These are phyloP conservation scores for Chlorocebus sabaeus DNA, from an alignment of 2,113 vertebrate species.

Conservation along the genomic window DNA sequence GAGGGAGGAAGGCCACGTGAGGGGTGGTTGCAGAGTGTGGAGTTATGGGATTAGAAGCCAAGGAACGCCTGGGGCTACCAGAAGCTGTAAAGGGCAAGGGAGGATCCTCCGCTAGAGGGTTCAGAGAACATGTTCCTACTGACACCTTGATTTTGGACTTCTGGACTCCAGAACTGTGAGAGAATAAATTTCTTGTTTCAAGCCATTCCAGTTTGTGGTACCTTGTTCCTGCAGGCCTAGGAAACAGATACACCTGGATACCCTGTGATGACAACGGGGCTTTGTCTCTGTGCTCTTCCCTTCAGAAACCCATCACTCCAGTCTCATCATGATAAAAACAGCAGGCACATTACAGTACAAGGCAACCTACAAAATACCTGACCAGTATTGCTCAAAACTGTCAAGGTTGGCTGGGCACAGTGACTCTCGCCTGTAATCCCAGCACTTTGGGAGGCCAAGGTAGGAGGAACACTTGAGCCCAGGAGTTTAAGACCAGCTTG, in stretches of 20 bases:
- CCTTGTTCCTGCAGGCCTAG: neutral
- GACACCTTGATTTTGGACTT: neutral
- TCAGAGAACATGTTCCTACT: neutral
- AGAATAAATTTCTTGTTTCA: neutral
- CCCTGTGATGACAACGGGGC: neutral
- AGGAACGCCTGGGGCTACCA: neutral
- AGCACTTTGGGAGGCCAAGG: no score
- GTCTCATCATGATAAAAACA: neutral
- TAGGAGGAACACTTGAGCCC: no score
- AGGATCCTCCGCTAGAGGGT: neutral
- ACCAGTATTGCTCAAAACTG: no score
- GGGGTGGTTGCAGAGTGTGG: neutral
- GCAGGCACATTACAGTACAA: neutral
- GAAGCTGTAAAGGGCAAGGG: neutral
- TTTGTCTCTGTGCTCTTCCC: neutral
- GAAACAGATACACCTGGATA: neutral
- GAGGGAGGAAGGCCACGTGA: no score
- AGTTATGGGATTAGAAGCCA: no score
- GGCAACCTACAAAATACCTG: neutral
- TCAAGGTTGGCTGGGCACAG: no score
- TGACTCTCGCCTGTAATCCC: no score
- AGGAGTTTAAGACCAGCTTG: no score
- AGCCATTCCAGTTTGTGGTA: neutral
- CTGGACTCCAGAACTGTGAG: neutral
- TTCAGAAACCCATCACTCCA: neutral